These are phyloP conservation scores for Capitulum mitella DNA, from an alignment of 2,888 invertebrate species.

Conservation along the genomic window DNA sequence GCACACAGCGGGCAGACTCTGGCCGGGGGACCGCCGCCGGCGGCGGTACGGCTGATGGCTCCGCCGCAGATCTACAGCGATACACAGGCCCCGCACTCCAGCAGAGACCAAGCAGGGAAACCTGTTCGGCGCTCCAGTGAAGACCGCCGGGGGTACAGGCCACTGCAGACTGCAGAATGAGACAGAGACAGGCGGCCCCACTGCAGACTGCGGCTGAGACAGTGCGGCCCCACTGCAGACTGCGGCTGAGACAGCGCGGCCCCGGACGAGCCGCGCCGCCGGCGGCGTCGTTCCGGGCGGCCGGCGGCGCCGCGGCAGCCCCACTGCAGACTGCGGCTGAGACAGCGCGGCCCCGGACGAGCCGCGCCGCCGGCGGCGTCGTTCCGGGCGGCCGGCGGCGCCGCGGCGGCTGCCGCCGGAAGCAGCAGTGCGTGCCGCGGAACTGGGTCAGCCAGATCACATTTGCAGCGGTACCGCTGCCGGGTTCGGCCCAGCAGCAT, in stretches of 20 bases:
- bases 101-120: no score
- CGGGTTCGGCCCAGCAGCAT: constrained; percentile 81
- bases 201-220: no score
- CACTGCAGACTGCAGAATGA: no score
- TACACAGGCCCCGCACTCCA: constrained; percentile 84
- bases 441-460: constrained; percentile 81
- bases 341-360: neutral
- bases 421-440: constrained; percentile 47
- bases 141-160: no score
- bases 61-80: no score
- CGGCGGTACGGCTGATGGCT: constrained; percentile 89
- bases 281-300: neutral
- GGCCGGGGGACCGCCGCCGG: constrained; percentile 91
- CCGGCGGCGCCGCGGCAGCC: neutral
- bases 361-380: neutral
- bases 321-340: no score
- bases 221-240: no score
- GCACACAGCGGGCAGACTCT: constrained; percentile 51
- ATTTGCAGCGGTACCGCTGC: constrained; percentile 75
- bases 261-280: neutral
- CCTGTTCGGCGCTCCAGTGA: no score
- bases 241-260: no score
- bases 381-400: constrained; percentile 2
- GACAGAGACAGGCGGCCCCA: no score
- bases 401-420: neutral